Evolutionary conservation across 64 coral and sea anemone genomes (phyloP).

Genomic region (Montipora capricornis): DNA sequence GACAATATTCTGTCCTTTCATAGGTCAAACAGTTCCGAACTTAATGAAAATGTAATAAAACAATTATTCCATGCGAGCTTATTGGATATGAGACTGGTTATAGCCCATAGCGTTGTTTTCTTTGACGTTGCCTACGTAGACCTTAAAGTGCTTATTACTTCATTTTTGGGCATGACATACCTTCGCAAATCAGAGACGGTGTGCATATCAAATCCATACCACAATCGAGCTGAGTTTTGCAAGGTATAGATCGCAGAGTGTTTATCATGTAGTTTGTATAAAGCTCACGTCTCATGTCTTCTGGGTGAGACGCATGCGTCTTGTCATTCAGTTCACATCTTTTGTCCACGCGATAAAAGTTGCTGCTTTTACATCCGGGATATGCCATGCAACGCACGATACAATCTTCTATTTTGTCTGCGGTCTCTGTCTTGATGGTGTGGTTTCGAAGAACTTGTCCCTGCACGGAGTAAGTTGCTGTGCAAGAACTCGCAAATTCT

Average conservation of each 20-base stretch:
- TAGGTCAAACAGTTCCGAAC: too few species aligned
- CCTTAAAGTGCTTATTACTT: too few species aligned
- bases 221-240: constrained; percentile 1
- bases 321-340: constrained; percentile 12
- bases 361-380: constrained; percentile 1
- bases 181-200: not conserved
- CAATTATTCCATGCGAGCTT: too few species aligned
- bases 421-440: not conserved
- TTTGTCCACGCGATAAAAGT: not conserved
- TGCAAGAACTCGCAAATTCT: not conserved
- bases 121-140: too few species aligned
- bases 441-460: constrained; percentile 7
- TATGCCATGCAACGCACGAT: not conserved
- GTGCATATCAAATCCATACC: not conserved
- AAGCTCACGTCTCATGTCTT: not conserved
- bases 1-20: too few species aligned
- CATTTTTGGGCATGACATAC: not conserved
- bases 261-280: too few species aligned
- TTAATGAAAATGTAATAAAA: too few species aligned
- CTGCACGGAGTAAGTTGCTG: not conserved
- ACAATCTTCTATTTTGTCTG: not conserved
- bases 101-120: too few species aligned
- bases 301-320: not conserved
- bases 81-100: too few species aligned
- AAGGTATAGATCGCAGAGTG: not conserved